phyloP scores from a whole-genome alignment of 2,113 vertebrate species.

The Lagenorhynchus albirostris region DNA sequence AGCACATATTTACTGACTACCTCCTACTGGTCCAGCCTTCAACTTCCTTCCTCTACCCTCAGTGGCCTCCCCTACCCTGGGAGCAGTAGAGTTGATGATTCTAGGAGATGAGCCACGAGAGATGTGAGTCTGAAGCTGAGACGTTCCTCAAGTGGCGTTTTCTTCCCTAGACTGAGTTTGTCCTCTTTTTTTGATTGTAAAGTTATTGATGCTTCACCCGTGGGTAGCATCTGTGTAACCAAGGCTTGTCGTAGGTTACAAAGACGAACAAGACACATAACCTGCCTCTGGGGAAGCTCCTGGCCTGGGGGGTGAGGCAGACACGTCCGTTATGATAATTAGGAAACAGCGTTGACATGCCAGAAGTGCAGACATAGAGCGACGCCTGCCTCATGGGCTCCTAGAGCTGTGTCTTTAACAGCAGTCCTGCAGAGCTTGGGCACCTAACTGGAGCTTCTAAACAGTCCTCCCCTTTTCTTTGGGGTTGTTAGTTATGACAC shows the following conservation, averaged over 20 bases:
- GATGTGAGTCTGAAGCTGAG: background rate
- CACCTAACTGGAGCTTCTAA: background rate
- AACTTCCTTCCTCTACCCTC: background rate
- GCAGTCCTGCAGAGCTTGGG: background rate
- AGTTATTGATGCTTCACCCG: background rate
- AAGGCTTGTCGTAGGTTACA: fast-evolving
- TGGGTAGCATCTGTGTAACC: background rate
- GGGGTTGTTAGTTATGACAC: background rate
- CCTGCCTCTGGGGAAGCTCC: background rate
- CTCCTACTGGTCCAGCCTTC: background rate
- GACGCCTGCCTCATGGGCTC: background rate
- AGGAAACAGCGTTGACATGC: background rate
- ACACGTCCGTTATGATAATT: fast-evolving
- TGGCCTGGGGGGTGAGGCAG: background rate
- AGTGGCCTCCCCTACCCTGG: too few relatives aligned
- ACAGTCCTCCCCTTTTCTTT: background rate
- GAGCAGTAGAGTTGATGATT: background rate
- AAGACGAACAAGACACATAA: too few relatives aligned
- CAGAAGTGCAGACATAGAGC: background rate
- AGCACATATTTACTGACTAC: fast-evolving
- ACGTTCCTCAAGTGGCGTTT: background rate
- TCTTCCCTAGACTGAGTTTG: background rate
- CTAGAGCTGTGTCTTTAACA: background rate
- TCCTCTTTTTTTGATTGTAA: background rate
- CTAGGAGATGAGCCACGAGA: background rate